These are phyloP conservation scores for Chrysolina haemoptera DNA, from an alignment of 2,888 invertebrate genomes.

Conservation along the genomic window DNA sequence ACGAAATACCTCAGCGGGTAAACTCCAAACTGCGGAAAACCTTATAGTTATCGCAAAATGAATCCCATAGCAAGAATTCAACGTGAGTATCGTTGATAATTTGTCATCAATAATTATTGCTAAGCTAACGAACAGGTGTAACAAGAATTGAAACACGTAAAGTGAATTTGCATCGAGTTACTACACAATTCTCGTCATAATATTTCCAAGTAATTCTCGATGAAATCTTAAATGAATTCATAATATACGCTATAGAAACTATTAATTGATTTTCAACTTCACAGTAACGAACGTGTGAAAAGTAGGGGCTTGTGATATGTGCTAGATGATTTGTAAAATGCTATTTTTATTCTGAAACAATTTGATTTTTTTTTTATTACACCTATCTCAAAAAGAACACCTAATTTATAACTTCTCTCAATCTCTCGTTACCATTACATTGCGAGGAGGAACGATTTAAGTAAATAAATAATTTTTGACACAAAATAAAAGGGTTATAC, in stretches of 20 bases:
- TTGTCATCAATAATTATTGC: constrained; percentile 8
- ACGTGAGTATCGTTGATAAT: not conserved
- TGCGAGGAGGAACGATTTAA: too few species aligned
- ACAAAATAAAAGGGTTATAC: too few species aligned
- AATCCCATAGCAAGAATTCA: not conserved
- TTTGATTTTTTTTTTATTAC: too few species aligned
- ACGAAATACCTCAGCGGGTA: not conserved
- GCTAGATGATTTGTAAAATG: too few species aligned
- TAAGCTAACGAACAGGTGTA: constrained; percentile 16
- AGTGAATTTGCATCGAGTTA: constrained; percentile 23
- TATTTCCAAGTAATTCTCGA: constrained; percentile 11
- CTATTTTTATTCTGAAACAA: too few species aligned
- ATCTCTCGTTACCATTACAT: too few species aligned
- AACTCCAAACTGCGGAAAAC: not conserved
- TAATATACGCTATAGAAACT: not conserved
- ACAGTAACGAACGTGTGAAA: not conserved
- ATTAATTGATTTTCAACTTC: not conserved
- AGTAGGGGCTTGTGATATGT: not conserved
- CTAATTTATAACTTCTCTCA: too few species aligned
- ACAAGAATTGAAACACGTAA: constrained; percentile 22
- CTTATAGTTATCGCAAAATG: not conserved
- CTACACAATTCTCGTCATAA: constrained; percentile 13
- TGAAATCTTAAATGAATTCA: constrained; percentile 6
- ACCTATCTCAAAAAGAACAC: too few species aligned
- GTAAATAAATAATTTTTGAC: too few species aligned